Evolutionary conservation across 2,797 vertebrate genomes (phyloP).

Genomic region (Lemur catta): DNA sequence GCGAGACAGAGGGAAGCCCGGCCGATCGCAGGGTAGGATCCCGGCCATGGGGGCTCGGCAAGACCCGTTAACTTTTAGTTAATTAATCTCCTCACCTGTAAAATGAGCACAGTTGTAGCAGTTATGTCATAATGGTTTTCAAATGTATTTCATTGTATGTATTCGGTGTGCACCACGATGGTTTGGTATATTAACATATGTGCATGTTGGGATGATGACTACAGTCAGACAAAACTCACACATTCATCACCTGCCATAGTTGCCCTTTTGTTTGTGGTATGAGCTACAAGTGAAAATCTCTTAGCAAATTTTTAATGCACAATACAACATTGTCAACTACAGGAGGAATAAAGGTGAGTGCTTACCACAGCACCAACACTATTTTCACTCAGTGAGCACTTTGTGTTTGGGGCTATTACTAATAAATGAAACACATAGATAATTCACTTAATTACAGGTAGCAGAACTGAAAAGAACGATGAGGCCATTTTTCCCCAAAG

Average conservation of each 20-base stretch:
- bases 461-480: neutral
- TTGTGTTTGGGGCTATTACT: neutral
- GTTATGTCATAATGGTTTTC: neutral
- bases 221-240: neutral
- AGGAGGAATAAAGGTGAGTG: neutral
- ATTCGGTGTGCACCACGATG: neutral
- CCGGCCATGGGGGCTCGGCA: too few species aligned
- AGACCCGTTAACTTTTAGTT: neutral
- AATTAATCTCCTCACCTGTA: neutral
- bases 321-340: neutral
- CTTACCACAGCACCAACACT: neutral
- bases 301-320: neutral
- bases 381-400: neutral
- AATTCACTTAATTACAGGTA: neutral
- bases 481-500: neutral
- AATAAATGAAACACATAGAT: neutral
- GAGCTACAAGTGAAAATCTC: neutral
- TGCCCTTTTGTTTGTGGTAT: neutral
- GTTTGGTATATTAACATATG: neutral
- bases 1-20: too few species aligned
- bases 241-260: neutral
- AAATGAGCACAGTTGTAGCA: neutral
- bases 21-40: too few species aligned
- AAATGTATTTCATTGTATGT: neutral
- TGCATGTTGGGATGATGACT: neutral